Evolutionary conservation across 2,888 invertebrate species (phyloP).

Genomic region (Phrixothrix hirtus): DNA sequence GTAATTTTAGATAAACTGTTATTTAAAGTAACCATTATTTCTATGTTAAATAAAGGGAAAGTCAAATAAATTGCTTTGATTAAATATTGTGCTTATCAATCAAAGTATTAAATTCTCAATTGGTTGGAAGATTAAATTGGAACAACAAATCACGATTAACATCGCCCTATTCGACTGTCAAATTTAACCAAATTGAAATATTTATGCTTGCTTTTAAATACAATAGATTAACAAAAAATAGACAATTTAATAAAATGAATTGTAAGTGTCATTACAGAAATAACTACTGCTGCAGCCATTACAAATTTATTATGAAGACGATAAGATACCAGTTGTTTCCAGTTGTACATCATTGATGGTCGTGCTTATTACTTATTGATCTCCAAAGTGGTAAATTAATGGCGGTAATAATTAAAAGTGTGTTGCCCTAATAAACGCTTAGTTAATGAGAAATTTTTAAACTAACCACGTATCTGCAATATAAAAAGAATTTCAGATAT

Average conservation of each 20-base stretch:
- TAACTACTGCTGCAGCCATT: too few relatives aligned
- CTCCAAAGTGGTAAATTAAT: too few relatives aligned
- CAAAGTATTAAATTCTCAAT: slow-evolving; percentile 23
- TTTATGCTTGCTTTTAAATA: slow-evolving; percentile 7
- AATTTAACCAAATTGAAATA: slow-evolving; percentile 20
- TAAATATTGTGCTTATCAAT: slow-evolving; percentile 29
- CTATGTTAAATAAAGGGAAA: slow-evolving; percentile 19
- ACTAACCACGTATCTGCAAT: slow-evolving; percentile 29
- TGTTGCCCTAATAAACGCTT: slow-evolving; percentile 20
- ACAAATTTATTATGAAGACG: too few relatives aligned
- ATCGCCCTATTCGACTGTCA: slow-evolving; percentile 22
- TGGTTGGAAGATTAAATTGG: slow-evolving; percentile 24
- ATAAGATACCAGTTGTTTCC: too few relatives aligned
- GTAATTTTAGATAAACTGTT: slow-evolving; percentile 20
- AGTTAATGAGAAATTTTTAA: slow-evolving; percentile 32
- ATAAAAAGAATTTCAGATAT: slow-evolving; percentile 32
- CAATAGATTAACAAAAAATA: slow-evolving; percentile 12
- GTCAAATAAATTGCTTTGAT: slow-evolving; percentile 24
- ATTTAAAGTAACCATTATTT: too few relatives aligned
- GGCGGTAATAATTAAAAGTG: slow-evolving; percentile 20
- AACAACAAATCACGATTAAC: slow-evolving; percentile 24
- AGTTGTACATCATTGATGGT: too few relatives aligned
- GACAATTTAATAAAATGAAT: slow-evolving; percentile 22
- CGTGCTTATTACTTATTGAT: too few relatives aligned
- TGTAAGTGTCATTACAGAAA: too few relatives aligned